Base-by-base conservation (phyloP, 2,113 vertebrate species). In the Pygoscelis antarcticus region DNA sequence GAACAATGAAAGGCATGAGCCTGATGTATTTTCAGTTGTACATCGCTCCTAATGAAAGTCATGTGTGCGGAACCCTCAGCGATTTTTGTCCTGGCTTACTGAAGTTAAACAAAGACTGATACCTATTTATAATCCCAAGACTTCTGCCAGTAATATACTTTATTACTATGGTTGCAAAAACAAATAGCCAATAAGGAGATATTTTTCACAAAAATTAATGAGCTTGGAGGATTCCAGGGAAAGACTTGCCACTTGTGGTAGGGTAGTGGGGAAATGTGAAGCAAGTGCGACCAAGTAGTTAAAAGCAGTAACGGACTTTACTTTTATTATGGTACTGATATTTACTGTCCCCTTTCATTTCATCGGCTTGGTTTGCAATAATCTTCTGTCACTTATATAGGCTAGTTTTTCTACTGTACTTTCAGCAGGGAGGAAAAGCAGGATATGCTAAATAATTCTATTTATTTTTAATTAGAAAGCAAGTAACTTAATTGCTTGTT, bases 391-490 rank as follows among this genome's bases (percentile, higher is more conserved):
- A 69, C 44, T 90, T 84, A 36, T 19, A 44, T 40, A 57, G 54
- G 46, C 57, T 58, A 40, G 7, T 23, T 81, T 79, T 87, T 76
- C 65, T 92, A 15, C 77, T 54, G 30, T 44, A 65, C 13, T 85
- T 96, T 87, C 81, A 89, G 21, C 30, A 72, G 75, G 47, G 61
- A 71, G 57, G 70, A 68, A 52, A 82, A 94, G 71, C 0, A 0
- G 74, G 52, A 40, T 82, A 91, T 94, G 91, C 93, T 30, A 93
- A 89, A 87, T 89, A 76, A 89, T 89, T 82, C 25, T 87, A 72
- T 95, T 97, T 71, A 84, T 81, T 92, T 95, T 89, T 84, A 94
- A 96, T 95, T 95, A 95, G 65, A 89, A 84, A 61, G 26, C 49
- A 82, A 92, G 68, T 52, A 87, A 92, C n/a, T 92, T 78, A 52